These are phyloP conservation scores for Lutjanus argentimaculatus DNA, from an alignment of 2,797 vertebrate species.

Conservation along the genomic window DNA sequence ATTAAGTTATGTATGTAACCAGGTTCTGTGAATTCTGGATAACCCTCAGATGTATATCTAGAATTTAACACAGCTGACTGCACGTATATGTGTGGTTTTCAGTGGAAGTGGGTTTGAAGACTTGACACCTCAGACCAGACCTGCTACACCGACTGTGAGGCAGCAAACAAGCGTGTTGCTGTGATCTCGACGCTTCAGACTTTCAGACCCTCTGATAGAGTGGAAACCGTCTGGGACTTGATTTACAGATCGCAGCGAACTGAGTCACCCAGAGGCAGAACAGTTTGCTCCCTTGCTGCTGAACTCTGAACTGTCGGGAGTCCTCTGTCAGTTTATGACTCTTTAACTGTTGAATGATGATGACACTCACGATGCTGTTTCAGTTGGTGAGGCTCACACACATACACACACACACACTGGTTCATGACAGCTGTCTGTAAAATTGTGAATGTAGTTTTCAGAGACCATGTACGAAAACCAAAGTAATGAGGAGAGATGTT, in stretches of 20 bases:
- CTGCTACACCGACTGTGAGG: conserved; percentile 9
- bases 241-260: conserved; percentile 25
- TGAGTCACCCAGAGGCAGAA: conserved; percentile 3
- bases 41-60: background rate
- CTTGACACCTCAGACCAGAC: background rate
- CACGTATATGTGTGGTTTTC: background rate
- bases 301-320: conserved; percentile 8
- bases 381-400: background rate
- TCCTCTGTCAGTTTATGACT: conserved; percentile 6
- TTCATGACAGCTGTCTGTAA: background rate
- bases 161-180: background rate
- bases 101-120: conserved; percentile 5
- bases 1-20: background rate
- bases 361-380: background rate
- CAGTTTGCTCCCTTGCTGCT: background rate
- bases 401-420: background rate
- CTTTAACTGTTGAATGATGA: background rate
- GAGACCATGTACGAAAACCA: background rate
- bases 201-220: conserved; percentile 21
- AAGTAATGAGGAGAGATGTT: background rate
- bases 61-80: background rate
- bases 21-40: background rate
- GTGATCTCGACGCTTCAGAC: conserved; percentile 24
- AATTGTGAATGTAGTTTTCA: background rate
- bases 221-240: conserved; percentile 2